A percentile compares a stretch with the other conserved stretches of the same genome.
Evolutionary conservation across 2,113 vertebrate species (phyloP).

Genomic region (Leucoraja erinaceus): DNA sequence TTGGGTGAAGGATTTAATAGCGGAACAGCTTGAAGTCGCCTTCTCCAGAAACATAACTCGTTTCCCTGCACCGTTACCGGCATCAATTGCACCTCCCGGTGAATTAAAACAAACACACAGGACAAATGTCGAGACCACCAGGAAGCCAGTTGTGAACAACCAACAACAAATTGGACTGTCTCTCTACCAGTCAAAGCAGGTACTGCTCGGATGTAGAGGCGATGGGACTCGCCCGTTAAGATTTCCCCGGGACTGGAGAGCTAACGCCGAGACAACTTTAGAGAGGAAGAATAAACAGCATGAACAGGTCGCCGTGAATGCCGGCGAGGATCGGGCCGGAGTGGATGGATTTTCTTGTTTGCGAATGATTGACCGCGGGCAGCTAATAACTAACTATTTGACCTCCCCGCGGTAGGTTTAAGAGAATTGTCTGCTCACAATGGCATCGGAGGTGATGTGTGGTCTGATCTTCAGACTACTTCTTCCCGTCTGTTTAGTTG

Average conservation of each 20-base stretch:
- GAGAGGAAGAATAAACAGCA: slow-evolving; percentile 37
- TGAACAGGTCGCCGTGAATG: slow-evolving; percentile 49
- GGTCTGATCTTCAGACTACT: slow-evolving; percentile 88
- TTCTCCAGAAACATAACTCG: neutral
- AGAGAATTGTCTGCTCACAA: slow-evolving; percentile 51
- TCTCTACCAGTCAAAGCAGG: neutral
- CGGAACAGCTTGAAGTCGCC: neutral
- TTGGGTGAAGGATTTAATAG: neutral
- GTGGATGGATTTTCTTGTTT: slow-evolving; percentile 45
- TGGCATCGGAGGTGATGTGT: slow-evolving; percentile 91
- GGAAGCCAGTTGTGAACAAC: neutral
- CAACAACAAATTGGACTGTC: too few relatives aligned
- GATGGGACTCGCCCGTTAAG: slow-evolving; percentile 48
- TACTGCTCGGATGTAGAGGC: slow-evolving; percentile 43
- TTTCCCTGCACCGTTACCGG: too few relatives aligned
- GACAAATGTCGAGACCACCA: neutral
- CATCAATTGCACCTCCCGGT: too few relatives aligned
- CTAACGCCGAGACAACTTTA: slow-evolving; percentile 39
- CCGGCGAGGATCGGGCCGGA: slow-evolving; percentile 51
- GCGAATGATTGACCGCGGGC: neutral
- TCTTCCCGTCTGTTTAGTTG: slow-evolving; percentile 80
- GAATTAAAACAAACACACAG: too few relatives aligned
- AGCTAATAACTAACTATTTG: neutral
- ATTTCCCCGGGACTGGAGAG: slow-evolving; percentile 43
- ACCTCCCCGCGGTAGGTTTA: neutral